These are phyloP conservation scores for Rhagonycha lutea DNA, from an alignment of 2,888 invertebrate genomes.

Conservation along the genomic window DNA sequence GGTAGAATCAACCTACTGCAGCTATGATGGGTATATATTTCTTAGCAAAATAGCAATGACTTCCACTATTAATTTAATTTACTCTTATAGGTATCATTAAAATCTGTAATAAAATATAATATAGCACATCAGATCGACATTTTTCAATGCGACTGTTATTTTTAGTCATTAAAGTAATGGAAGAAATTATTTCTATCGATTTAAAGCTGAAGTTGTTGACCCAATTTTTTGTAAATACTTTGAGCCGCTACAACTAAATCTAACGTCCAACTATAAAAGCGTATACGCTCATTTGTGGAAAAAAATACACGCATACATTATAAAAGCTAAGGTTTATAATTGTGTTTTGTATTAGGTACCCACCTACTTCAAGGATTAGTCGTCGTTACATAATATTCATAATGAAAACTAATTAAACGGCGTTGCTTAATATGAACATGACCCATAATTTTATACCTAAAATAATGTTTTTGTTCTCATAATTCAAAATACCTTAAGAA, in stretches of 20 bases:
- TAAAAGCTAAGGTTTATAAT: conserved; percentile 6
- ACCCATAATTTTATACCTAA: neutral
- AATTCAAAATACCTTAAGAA: neutral
- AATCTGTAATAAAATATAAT: neutral
- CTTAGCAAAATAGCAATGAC: neutral
- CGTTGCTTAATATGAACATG: conserved; percentile 9
- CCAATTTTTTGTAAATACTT: neutral
- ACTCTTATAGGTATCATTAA: too few species aligned
- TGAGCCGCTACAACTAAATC: neutral
- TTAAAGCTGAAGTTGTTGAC: neutral
- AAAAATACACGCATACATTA: conserved; percentile 2
- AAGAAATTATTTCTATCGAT: neutral
- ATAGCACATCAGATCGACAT: neutral
- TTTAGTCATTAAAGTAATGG: neutral
- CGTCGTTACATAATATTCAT: conserved; percentile 10
- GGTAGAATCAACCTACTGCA: neutral
- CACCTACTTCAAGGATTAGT: conserved; percentile 9
- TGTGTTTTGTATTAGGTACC: conserved; percentile 4
- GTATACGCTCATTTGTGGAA: neutral
- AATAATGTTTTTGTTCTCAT: neutral
- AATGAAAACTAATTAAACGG: conserved; percentile 14
- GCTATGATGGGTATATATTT: neutral
- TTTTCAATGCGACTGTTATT: neutral
- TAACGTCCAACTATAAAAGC: neutral
- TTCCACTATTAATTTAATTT: too few species aligned